Conservation (phyloP, 1,140 invertebrate species). For the Drosophila kanapiae region DNA sequence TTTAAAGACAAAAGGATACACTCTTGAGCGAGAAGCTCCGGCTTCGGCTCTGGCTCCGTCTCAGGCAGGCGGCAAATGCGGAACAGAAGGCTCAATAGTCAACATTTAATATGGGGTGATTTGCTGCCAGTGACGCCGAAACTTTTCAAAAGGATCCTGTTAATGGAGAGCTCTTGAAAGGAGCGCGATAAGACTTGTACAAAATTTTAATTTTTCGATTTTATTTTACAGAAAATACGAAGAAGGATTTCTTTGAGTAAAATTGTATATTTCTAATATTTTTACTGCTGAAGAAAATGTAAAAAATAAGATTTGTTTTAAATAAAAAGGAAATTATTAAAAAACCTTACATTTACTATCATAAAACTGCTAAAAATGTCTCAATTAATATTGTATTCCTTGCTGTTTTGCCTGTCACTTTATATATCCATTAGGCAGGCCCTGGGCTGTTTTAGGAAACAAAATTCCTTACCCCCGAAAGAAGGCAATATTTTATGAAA, state of each 20-base stretch:
- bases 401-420: not conserved
- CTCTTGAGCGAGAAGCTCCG: constrained; percentile 17
- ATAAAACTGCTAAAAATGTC: too few species aligned
- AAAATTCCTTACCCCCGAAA: not conserved
- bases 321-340: too few species aligned
- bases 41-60: too few species aligned
- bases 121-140: constrained; percentile 17
- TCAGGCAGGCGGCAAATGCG: not conserved
- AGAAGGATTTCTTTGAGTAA: too few species aligned
- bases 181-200: not conserved
- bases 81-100: constrained; percentile 33
- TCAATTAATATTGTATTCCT: not conserved
- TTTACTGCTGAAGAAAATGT: too few species aligned
- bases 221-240: not conserved
- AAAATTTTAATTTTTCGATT: not conserved
- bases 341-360: too few species aligned
- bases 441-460: not conserved
- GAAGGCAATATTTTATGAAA: not conserved
- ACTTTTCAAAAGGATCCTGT: constrained; percentile 7
- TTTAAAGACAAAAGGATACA: constrained; percentile 77
- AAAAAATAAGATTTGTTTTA: too few species aligned
- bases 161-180: constrained; percentile 10
- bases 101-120: constrained; percentile 27
- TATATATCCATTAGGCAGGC: not conserved
- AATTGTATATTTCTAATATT: too few species aligned